These are phyloP conservation scores for Macropus fuliginosus DNA, from an alignment of 2,797 vertebrate species.

Conservation along the genomic window DNA sequence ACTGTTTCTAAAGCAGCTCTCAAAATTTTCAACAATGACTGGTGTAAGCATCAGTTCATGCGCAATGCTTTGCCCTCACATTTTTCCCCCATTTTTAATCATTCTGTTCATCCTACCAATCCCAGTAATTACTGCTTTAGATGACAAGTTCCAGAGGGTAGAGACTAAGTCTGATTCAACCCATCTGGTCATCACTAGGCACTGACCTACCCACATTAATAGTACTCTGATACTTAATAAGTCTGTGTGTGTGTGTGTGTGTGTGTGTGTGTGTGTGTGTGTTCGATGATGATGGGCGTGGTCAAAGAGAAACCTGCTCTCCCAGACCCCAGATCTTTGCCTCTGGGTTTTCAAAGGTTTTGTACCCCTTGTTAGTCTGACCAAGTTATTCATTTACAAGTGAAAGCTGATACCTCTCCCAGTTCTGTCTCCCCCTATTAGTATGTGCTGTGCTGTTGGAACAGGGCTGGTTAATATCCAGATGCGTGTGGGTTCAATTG, in stretches of 20 bases:
- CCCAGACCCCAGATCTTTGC: slow-evolving; percentile 18
- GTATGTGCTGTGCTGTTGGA: slow-evolving; percentile 30
- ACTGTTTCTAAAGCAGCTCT: not conserved
- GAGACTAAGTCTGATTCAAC: not conserved
- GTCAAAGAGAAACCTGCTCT: not conserved
- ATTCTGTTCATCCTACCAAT: not conserved
- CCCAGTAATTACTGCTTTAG: not conserved
- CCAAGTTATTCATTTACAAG: slow-evolving; percentile 31
- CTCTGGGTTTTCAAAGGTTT: slow-evolving; percentile 23
- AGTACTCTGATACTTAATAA: not conserved
- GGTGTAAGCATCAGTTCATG: not conserved
- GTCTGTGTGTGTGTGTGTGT: not conserved
- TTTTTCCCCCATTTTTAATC: not conserved
- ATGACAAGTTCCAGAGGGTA: not conserved
- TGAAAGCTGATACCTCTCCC: slow-evolving; percentile 20
- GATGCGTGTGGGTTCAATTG: slow-evolving; percentile 52
- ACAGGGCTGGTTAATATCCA: slow-evolving; percentile 58
- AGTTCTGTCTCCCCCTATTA: slow-evolving; percentile 32
- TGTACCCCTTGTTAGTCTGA: not conserved
- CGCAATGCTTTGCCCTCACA: not conserved
- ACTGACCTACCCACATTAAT: not conserved
- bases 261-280: not conserved
- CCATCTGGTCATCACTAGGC: not conserved
- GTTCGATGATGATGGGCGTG: not conserved
- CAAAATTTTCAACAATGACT: not conserved